phyloP scores from a whole-genome alignment of 2,888 invertebrate genomes.

The Cybosia mesomella region DNA sequence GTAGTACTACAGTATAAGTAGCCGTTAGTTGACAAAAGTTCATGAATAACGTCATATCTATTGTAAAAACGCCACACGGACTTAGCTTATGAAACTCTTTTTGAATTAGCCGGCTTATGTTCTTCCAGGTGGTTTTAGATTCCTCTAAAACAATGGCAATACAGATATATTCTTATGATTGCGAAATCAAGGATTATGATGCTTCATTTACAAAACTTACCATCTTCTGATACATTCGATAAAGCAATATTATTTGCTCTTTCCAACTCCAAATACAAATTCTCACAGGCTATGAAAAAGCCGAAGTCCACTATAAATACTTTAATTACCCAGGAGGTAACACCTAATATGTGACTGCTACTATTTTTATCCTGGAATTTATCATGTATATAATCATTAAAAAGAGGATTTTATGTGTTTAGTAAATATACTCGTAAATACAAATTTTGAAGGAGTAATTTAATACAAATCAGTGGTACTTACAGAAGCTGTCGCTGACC shows the following conservation, averaged over 20 bases:
- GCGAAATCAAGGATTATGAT: background rate
- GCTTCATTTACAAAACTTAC: background rate
- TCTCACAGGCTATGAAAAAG: background rate
- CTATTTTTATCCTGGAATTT: background rate
- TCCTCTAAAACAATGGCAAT: background rate
- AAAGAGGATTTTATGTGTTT: background rate
- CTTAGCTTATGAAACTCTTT: conserved; percentile 27
- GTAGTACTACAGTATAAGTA: conserved; percentile 36
- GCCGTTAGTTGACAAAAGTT: conserved; percentile 31
- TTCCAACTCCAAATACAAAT: conserved; percentile 25
- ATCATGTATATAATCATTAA: background rate
- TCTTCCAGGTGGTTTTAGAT: conserved; percentile 23
- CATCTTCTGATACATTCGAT: background rate
- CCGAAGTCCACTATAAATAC: background rate
- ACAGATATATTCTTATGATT: background rate
- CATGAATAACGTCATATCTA: conserved; percentile 28
- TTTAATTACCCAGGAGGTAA: background rate
- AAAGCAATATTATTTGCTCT: background rate
- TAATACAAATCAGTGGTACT: background rate
- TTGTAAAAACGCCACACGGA: conserved; percentile 30
- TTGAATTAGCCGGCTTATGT: conserved; percentile 30
- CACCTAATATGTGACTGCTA: background rate
- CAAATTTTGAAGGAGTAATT: background rate
- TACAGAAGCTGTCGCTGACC: conserved; percentile 4
- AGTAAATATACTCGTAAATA: no score